Evolutionary conservation across 2,888 invertebrate genomes (phyloP).

Genomic region (Macaria liturata): DNA sequence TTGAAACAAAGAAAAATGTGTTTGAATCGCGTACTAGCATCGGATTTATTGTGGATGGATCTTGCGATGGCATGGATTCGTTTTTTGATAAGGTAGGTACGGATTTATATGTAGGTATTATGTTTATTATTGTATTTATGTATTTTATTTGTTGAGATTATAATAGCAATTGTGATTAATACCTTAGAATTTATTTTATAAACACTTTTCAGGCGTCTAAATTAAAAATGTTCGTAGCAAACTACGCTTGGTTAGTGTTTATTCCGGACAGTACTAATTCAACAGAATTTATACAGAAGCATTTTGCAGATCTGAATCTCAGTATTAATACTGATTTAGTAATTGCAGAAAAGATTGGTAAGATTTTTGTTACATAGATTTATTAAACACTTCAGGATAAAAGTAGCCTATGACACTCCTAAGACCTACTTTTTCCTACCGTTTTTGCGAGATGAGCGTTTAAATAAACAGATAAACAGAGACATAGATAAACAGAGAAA

Average conservation of each 20-base stretch:
- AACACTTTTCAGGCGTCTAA: slow-evolving; percentile 55
- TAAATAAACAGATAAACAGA: too few relatives aligned
- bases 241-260: slow-evolving; percentile 59
- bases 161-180: too few relatives aligned
- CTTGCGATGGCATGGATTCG: slow-evolving; percentile 40
- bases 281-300: slow-evolving; percentile 34
- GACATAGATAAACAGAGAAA: too few relatives aligned
- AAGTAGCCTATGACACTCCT: too few relatives aligned
- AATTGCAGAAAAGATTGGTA: slow-evolving; percentile 33
- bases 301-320: slow-evolving; percentile 51
- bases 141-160: too few relatives aligned
- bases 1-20: slow-evolving; percentile 35
- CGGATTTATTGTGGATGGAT: slow-evolving; percentile 53
- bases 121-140: too few relatives aligned
- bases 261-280: slow-evolving; percentile 19
- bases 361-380: too few relatives aligned
- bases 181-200: too few relatives aligned
- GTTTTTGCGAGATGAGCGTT: too few relatives aligned
- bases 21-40: slow-evolving; percentile 43
- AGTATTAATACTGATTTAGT: slow-evolving; percentile 63
- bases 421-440: too few relatives aligned
- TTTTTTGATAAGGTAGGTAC: slow-evolving; percentile 46
- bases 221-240: slow-evolving; percentile 50
- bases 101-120: too few relatives aligned
- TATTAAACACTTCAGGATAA: too few relatives aligned